These are phyloP conservation scores for Anoncus sp. DNA, from an alignment of 2,888 invertebrate species.

Conservation along the genomic window DNA sequence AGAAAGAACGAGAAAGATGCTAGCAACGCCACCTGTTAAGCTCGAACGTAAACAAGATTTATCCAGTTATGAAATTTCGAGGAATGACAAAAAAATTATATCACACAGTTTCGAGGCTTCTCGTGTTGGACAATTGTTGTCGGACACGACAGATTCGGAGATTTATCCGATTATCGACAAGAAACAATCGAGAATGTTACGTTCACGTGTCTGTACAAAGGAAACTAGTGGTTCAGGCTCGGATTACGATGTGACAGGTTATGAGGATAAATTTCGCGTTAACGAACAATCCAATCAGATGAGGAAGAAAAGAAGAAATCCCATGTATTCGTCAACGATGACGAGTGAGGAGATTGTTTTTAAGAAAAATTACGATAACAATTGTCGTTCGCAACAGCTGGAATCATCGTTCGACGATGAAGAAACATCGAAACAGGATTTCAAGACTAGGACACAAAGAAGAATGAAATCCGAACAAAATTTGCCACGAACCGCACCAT, in stretches of 20 bases:
- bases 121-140: slow-evolving; percentile 26
- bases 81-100: neutral
- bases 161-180: slow-evolving; percentile 28
- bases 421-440: neutral
- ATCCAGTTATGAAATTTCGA: neutral
- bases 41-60: slow-evolving; percentile 36
- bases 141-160: slow-evolving; percentile 58
- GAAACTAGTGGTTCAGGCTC: slow-evolving; percentile 55
- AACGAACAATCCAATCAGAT: neutral
- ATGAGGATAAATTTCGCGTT: neutral
- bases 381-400: neutral
- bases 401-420: slow-evolving; percentile 45
- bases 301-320: slow-evolving; percentile 46
- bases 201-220: slow-evolving; percentile 10
- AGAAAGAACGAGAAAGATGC: slow-evolving; percentile 21
- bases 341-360: slow-evolving; percentile 20
- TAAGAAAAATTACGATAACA: slow-evolving; percentile 23
- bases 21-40: slow-evolving; percentile 48
- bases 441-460: neutral
- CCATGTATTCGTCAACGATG: neutral
- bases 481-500: slow-evolving; percentile 39
- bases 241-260: slow-evolving; percentile 41
- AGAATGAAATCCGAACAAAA: slow-evolving; percentile 70
- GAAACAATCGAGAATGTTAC: neutral
- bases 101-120: slow-evolving; percentile 15